Conservation (phyloP, 2,113 vertebrate genomes). For the Myotis yumanensis region DNA sequence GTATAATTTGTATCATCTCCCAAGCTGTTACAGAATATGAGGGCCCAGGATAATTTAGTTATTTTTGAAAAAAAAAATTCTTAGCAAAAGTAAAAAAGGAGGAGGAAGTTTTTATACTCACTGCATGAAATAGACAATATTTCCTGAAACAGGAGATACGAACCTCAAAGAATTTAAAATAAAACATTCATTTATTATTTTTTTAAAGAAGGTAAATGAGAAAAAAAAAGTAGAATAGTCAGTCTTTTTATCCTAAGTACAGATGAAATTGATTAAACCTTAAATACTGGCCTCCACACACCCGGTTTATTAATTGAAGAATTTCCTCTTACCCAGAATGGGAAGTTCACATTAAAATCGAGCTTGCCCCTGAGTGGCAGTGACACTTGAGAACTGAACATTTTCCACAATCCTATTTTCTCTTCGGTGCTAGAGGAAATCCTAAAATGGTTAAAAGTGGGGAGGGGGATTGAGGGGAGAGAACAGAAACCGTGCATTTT, state of each 20-base stretch:
- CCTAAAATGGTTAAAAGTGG: conserved; percentile 86
- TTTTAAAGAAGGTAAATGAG: conserved; percentile 77
- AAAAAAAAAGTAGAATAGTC: conserved; percentile 83
- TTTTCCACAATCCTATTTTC: conserved; percentile 87
- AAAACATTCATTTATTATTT: conserved; percentile 86
- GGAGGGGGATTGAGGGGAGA: background rate
- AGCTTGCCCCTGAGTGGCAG: conserved; percentile 86
- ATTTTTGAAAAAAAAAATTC: conserved; percentile 80
- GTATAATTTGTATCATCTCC: conserved; percentile 77
- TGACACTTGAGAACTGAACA: conserved; percentile 86
- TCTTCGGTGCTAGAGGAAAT: conserved; percentile 84
- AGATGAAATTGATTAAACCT: conserved; percentile 90
- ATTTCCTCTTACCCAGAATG: conserved; percentile 90
- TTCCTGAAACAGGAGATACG: conserved; percentile 91
- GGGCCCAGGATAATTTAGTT: conserved; percentile 78
- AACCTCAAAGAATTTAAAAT: conserved; percentile 88
- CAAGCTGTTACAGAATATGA: conserved; percentile 71
- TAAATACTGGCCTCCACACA: conserved; percentile 87
- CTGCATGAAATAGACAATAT: conserved; percentile 86
- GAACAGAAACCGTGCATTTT: conserved; percentile 76
- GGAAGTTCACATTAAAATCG: conserved; percentile 88
- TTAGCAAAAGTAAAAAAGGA: conserved; percentile 61
- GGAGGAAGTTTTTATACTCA: conserved; percentile 73
- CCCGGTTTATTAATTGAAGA: conserved; percentile 93
- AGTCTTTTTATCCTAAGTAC: conserved; percentile 86